Evolutionary conservation across 2,113 vertebrate species (phyloP), one percentile per base, ranked within the genome.

Genomic region (Serilophus lunatus): DNA sequence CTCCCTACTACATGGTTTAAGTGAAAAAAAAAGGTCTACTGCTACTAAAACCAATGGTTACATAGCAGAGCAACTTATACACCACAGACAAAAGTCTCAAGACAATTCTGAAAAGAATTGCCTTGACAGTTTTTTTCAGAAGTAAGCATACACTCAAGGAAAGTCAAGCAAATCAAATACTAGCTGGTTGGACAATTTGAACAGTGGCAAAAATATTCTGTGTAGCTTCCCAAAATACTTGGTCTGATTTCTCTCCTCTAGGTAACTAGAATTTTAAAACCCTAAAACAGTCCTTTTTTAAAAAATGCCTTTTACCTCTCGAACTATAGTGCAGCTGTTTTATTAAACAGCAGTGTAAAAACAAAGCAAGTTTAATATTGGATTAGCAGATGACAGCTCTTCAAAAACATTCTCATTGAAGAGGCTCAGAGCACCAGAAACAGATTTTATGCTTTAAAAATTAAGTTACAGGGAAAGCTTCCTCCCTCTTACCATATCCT

Each of bases 331-430:
- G 50, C 56, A 65, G 36, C 26, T 60, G 22, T 88, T 72, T 80
- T 47, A 49, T 83, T 69, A 81, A 69, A 90, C 12, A 75, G 68
- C 33, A 51, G 25, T 28, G 9, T 64, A 54, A 75, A 82, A 95
- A 18, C 36, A 88, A 69, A 83, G n/a, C 50, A 88, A 86, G 64
- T 63, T 84, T 63, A 86, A 86, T 85, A 76, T 61, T 91, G 78
- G 57, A 91, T 86, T 90, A 89, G 56, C 71, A 83, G 57, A 75
- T 85, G 63, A 92, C 78, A 91, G 63, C 49, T 81, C 74, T 88
- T 92, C 54, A 93, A 68, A 87, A 94, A 83, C 56, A 90, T 68
- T 86, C 87, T 96, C 91, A 90, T 45, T 96, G 49, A 95, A 87
- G 63, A 59, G 87, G 40, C 75, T 93, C 51, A 45, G 65, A 93